phyloP scores from a whole-genome alignment of 2,113 vertebrate species.

The Syrmaticus mikado region DNA sequence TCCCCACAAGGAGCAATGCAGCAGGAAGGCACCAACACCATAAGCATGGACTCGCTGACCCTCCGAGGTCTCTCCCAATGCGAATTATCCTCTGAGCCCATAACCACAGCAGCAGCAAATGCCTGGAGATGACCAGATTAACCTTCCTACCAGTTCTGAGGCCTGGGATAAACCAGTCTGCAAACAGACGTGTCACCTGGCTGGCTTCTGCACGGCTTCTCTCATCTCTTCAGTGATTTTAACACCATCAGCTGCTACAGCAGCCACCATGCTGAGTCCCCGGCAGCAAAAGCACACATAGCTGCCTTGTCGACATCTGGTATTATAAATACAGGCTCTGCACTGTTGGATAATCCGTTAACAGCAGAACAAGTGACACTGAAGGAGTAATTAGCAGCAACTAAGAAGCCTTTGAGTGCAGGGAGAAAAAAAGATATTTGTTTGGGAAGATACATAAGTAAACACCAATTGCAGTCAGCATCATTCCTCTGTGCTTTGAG shows the following conservation, averaged over 20 bases:
- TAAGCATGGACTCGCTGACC: not conserved
- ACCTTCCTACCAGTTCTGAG: conserved; percentile 27
- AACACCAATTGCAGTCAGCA: not conserved
- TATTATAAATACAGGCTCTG: conserved; percentile 54
- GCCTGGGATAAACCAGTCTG: not conserved
- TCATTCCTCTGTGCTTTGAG: not conserved
- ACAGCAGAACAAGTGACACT: conserved; percentile 42
- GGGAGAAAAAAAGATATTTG: not conserved
- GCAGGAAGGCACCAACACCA: not conserved
- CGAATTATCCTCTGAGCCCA: not conserved
- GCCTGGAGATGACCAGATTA: not conserved
- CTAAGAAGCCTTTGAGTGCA: not conserved
- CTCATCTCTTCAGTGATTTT: not conserved
- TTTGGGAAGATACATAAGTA: not conserved
- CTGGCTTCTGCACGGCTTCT: not conserved
- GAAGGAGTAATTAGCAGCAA: conserved; percentile 48
- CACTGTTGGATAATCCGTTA: conserved; percentile 61
- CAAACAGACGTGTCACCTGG: not conserved
- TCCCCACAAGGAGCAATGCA: not conserved
- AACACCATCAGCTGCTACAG: not conserved
- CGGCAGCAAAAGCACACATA: conserved; percentile 26
- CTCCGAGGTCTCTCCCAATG: not conserved
- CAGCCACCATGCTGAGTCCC: conserved; percentile 17
- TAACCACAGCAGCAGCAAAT: conserved; percentile 35
- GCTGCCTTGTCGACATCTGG: conserved; percentile 55